phyloP scores from a whole-genome alignment of 2,113 vertebrate species.

The Toxotes chatareus region DNA sequence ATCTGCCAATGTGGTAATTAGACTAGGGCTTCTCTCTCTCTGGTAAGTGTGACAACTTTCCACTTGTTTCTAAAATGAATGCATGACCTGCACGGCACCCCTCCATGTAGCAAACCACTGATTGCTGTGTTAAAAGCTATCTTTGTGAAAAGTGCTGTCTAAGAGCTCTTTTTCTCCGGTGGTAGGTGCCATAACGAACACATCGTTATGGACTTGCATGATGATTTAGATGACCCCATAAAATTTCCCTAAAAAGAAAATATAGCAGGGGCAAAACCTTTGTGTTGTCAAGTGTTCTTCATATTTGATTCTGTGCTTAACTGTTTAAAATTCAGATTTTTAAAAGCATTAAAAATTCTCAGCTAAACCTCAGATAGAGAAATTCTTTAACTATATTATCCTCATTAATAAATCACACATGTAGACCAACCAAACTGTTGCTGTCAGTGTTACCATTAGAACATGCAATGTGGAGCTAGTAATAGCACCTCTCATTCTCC shows the following conservation, averaged over 20 bases:
- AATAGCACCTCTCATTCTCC: constrained; percentile 53
- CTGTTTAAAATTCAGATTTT: constrained; percentile 52
- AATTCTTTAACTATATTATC: constrained; percentile 28
- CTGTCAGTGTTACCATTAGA: constrained; percentile 13
- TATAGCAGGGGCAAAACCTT: constrained; percentile 44
- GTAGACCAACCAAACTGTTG: constrained; percentile 14
- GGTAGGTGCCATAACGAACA: constrained; percentile 40
- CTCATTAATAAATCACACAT: constrained; percentile 19
- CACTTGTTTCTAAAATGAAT: constrained; percentile 77
- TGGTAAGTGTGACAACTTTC: constrained; percentile 65
- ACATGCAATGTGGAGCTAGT: constrained; percentile 23
- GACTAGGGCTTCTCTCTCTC: constrained; percentile 67
- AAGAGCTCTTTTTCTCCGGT: constrained; percentile 63
- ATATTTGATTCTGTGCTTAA: constrained; percentile 27
- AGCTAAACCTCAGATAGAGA: constrained; percentile 11
- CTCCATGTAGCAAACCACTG: constrained; percentile 60
- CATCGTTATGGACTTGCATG: constrained; percentile 61
- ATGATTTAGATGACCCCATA: constrained; percentile 61
- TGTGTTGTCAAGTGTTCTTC: constrained; percentile 56
- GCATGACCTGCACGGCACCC: constrained; percentile 60
- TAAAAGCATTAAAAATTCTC: constrained; percentile 45
- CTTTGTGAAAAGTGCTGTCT: constrained; percentile 71
- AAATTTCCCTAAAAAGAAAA: constrained; percentile 65
- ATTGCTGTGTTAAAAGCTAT: constrained; percentile 74
- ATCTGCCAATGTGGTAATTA: constrained; percentile 80